Evolutionary conservation across 1,140 invertebrate genomes (phyloP).

Genomic region (Apocrypta bakeri): DNA sequence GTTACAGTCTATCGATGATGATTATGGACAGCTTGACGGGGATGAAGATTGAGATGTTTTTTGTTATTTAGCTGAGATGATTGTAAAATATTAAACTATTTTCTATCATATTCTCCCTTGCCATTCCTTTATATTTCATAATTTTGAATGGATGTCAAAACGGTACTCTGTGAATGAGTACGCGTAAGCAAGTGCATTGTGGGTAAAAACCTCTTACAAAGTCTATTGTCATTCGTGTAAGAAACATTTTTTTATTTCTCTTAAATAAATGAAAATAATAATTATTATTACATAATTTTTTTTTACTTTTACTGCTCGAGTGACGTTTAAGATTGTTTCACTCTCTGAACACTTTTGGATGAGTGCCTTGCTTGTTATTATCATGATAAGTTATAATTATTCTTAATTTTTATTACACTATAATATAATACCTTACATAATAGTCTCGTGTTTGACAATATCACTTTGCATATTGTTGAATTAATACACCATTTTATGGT

Average conservation of each 20-base stretch:
- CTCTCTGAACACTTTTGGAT: not conserved
- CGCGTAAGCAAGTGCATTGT: not conserved
- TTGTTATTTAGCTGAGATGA: no score
- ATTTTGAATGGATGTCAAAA: not conserved
- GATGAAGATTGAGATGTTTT: slow-evolving; percentile 62
- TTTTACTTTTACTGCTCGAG: not conserved
- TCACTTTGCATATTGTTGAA: not conserved
- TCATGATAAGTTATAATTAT: not conserved
- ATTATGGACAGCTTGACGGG: slow-evolving; percentile 65
- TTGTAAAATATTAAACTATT: no score
- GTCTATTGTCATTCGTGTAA: not conserved
- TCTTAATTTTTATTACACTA: not conserved
- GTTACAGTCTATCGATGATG: slow-evolving; percentile 64
- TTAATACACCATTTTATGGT: not conserved
- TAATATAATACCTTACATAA: not conserved
- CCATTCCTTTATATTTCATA: not conserved
- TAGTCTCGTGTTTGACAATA: not conserved
- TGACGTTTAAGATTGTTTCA: not conserved
- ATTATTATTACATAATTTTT: not conserved
- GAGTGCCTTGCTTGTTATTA: not conserved
- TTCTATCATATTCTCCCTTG: no score
- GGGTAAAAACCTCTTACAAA: not conserved
- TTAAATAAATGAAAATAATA: not conserved
- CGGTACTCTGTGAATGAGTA: no score
- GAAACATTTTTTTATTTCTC: not conserved